These are phyloP conservation scores for Phacellophora camtschatica DNA, from an alignment of 30 jellyfish, hydroid and myxozoan genomes.

Conservation along the genomic window DNA sequence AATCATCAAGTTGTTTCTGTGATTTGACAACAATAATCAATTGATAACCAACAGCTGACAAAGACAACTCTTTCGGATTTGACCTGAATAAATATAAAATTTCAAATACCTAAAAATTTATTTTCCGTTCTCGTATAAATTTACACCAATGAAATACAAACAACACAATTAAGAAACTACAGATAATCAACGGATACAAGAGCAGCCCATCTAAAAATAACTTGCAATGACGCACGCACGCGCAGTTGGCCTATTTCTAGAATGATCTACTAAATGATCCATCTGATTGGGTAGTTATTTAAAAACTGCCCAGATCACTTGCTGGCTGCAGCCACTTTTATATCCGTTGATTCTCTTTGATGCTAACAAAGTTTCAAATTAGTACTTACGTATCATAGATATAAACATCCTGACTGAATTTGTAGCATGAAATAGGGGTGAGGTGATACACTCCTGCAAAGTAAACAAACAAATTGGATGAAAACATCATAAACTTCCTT, in stretches of 20 bases:
- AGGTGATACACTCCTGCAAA: constrained; percentile 81
- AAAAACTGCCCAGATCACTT: too few relatives aligned
- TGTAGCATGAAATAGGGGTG: constrained; percentile 91
- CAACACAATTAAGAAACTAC: too few relatives aligned
- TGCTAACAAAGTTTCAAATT: background rate
- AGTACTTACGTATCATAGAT: constrained; percentile 85
- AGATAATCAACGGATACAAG: too few relatives aligned
- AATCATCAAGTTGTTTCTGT: constrained; percentile 71
- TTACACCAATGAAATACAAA: too few relatives aligned
- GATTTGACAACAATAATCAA: constrained; percentile 31
- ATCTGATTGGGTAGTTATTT: too few relatives aligned
- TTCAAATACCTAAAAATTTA: too few relatives aligned
- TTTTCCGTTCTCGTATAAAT: too few relatives aligned
- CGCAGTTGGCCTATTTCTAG: background rate
- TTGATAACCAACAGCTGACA: constrained; percentile 62
- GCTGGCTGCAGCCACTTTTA: too few relatives aligned
- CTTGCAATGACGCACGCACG: too few relatives aligned
- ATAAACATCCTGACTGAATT: constrained; percentile 76
- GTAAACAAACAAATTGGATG: background rate
- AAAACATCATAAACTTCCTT: too few relatives aligned
- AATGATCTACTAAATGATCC: background rate
- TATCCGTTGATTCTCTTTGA: too few relatives aligned
- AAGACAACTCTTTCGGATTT: constrained; percentile 68
- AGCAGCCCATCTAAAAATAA: too few relatives aligned
- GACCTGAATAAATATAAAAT: constrained; percentile 43